Evolutionary conservation across 1,140 invertebrate species (phyloP).

Genomic region (Galendromus occidentalis): DNA sequence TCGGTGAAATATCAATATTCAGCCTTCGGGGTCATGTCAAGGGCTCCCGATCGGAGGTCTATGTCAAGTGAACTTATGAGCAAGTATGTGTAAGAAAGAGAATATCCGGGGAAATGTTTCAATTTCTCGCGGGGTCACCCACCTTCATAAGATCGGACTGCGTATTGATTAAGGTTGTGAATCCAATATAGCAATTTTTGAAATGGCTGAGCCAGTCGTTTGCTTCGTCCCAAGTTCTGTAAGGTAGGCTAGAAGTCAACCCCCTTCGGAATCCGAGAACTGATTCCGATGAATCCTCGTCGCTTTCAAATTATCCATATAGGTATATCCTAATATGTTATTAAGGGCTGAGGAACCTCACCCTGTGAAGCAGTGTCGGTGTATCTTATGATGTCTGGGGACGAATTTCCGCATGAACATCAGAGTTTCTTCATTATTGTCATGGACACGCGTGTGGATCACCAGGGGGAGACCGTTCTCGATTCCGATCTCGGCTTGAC

Average conservation of each 20-base stretch:
- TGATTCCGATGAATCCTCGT: no score
- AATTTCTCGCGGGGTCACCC: no score
- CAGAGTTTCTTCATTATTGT: background rate
- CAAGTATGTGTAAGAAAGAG: no score
- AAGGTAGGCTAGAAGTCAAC: background rate
- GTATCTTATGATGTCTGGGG: background rate
- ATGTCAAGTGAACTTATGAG: no score
- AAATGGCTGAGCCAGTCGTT: background rate
- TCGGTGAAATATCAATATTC: no score
- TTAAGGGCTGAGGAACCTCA: background rate
- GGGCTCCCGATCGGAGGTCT: no score
- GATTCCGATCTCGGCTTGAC: background rate
- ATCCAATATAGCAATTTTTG: background rate
- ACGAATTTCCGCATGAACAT: constrained; percentile 1
- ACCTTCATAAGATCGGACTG: constrained; percentile 7
- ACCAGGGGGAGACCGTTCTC: background rate
- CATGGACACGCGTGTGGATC: background rate
- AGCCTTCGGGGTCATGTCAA: no score
- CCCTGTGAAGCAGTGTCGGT: constrained; percentile 1
- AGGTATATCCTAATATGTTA: background rate
- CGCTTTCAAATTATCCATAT: no score
- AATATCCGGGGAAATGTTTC: no score
- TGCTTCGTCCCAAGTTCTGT: background rate
- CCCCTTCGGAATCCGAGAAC: no score
- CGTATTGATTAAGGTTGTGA: constrained; percentile 1